Conservation (phyloP, 2,113 vertebrate species). For the Pterophyllum scalare region DNA sequence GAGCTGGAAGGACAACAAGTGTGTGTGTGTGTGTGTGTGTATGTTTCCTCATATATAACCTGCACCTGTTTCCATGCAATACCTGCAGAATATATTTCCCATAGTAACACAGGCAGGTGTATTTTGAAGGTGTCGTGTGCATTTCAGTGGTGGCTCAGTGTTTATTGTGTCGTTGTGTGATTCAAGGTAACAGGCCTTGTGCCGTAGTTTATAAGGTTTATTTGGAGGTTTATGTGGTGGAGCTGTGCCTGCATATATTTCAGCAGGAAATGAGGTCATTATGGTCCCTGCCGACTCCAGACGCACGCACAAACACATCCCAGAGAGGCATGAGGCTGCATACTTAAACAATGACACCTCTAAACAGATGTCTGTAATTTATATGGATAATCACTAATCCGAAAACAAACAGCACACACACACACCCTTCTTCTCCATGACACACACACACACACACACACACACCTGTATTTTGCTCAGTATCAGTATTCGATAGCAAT, state of each 20-base stretch:
- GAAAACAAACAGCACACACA: conserved; percentile 44
- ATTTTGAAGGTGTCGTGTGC: background rate
- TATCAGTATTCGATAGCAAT: too few relatives aligned
- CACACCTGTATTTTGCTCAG: background rate
- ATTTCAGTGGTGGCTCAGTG: background rate
- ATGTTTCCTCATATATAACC: background rate
- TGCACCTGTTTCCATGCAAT: background rate
- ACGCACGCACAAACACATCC: conserved; percentile 19
- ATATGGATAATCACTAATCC: conserved; percentile 56
- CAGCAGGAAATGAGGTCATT: conserved; percentile 69
- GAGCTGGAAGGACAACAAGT: background rate
- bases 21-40: background rate
- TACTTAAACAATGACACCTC: conserved; percentile 54
- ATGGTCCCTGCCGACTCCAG: background rate
- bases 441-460: background rate
- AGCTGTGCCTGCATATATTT: conserved; percentile 61
- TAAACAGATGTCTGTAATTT: conserved; percentile 59
- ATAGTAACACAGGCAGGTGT: background rate
- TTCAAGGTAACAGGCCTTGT: conserved; percentile 35
- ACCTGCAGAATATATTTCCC: background rate
- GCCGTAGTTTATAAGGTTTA: conserved; percentile 49
- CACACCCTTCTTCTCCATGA: background rate
- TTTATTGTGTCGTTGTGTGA: conserved; percentile 8
- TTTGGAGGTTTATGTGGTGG: conserved; percentile 66
- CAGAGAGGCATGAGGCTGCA: conserved; percentile 57